phyloP scores from a whole-genome alignment of 2,888 invertebrate species.

The Nyleta sp. region DNA sequence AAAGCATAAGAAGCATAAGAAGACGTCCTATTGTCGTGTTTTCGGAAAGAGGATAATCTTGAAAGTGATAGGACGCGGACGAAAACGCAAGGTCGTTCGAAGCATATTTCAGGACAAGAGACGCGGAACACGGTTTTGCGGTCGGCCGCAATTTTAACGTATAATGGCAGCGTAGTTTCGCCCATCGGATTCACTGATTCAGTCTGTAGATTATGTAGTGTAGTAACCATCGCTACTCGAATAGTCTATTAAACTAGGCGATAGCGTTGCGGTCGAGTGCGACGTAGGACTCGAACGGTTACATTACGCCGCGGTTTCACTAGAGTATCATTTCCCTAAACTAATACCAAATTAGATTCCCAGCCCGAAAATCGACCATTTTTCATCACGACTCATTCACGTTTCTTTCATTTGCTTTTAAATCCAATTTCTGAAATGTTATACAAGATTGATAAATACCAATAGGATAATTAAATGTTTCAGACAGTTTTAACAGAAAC shows the following conservation, averaged over 20 bases:
- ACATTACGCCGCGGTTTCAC: conserved; percentile 33
- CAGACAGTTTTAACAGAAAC: no score
- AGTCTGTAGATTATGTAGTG: conserved; percentile 34
- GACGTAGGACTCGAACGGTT: conserved; percentile 36
- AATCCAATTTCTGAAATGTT: no score
- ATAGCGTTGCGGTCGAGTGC: conserved; percentile 54
- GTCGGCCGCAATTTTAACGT: conserved; percentile 55
- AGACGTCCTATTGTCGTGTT: conserved; percentile 12
- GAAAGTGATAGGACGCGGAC: conserved; percentile 38
- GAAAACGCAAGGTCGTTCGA: conserved; percentile 47
- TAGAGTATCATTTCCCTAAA: conserved; percentile 19
- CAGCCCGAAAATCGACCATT: no score
- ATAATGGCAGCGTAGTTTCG: conserved; percentile 52
- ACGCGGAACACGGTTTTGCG: conserved; percentile 53
- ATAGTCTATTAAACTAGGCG: conserved; percentile 58
- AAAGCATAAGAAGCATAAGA: background rate
- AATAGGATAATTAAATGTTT: no score
- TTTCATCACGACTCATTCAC: no score
- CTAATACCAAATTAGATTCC: conserved; percentile 27
- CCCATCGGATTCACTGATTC: conserved; percentile 56
- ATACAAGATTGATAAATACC: no score
- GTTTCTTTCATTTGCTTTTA: no score
- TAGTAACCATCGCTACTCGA: conserved; percentile 53
- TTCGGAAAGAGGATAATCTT: conserved; percentile 24
- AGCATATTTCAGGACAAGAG: conserved; percentile 50